Base-by-base conservation (phyloP, 1,140 invertebrate species). In the Brachionus koreanus region DNA sequence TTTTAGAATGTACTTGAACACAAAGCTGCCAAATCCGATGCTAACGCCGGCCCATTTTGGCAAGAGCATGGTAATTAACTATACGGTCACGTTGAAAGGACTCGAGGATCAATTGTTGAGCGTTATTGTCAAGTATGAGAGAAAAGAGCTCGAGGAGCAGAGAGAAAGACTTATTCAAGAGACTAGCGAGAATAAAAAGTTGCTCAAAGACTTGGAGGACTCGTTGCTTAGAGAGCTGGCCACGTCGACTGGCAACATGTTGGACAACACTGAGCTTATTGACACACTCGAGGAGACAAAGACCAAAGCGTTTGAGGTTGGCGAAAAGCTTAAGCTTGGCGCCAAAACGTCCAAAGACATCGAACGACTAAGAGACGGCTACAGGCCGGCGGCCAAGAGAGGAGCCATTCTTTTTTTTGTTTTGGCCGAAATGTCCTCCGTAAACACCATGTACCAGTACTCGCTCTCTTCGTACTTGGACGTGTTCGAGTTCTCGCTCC, bases 391-490 rank as follows among this genome's bases (percentile, higher is more conserved):
- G 2, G 94, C 94, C 0, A 92, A 91, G 84, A 90, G 93, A 76
- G 94, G 94, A 12, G 94, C 94, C 9, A 92, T 95, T 75, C 88
- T 96, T 23, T 96, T 96, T 87, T 96, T 96, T 86, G 93, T 95
- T 3, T 87, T 97, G 7, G 91, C 93, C 0, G 94, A 96, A 85
- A 93, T 96, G 93, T 91, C 93, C 0, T 89, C 90, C 0, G 92
- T 97, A 0, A 94, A 94, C 86, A 88, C 91, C 10, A 96, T 96
- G 94, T 97, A 97, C 86, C 94, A 96, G 85, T 95, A 95, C 87
- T 95, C 94, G 0, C 87, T 97, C 25, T 91, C 82, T 3, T 5
- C 92, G 1, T 94, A 94, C 84, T 86, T 94, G 2, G 91, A 93
- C 77, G 92, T 96, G 0, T 96, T 96, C 85, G 89, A 90, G 13